Evolutionary conservation across 1,140 invertebrate genomes (phyloP), one percentile per base, ranked within the genome.

Genomic region (Drosophila tsacasi): DNA sequence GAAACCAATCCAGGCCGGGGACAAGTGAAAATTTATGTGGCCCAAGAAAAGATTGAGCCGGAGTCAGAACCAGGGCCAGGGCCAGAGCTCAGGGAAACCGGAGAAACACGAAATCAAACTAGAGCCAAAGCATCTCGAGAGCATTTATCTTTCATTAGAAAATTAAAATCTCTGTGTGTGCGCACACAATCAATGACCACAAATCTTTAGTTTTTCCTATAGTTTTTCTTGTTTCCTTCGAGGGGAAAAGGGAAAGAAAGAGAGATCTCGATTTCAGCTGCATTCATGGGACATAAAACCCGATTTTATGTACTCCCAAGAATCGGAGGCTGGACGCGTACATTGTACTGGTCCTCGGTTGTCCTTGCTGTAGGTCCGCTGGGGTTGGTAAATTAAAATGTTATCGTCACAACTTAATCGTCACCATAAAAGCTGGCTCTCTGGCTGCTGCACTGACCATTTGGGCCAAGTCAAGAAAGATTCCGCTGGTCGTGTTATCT

Each of bases 131-230:
- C 52, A 73, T 75, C 69, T 76, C 62, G 63, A 69, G 55, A 67
- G 68, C 81, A 90, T 89, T 91, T 90, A 90, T 90, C 87, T 90
- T 90, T 90, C 85, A 82, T 86, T 86, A 83, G 85, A 90, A 90
- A 90, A 80, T 90, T 73, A 82, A 71, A 91, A 91, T 91, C 85
- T 89, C 72, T 63, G 81, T 84, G 83, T 87, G 85, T 79, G 69
- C 66, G 35, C 76, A 61, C 72, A 74, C 76, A 91, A 91, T 91
- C 86, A 76, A 83, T 83, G 87, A 91, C 86, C 86, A 91, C 86
- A 91, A 73, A 91, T 91, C 86, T 91, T 58, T 67, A 76, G 60
- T 80, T 80, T 71, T 66, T 46, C 67, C 37, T 42, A 32, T 32
- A 30, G 19, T 42, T 27, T 42, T 64, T 61, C 35, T n/a, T 12